These are phyloP conservation scores for Tenrec ecaudatus DNA, from an alignment of 2,113 vertebrate genomes.

Conservation along the genomic window DNA sequence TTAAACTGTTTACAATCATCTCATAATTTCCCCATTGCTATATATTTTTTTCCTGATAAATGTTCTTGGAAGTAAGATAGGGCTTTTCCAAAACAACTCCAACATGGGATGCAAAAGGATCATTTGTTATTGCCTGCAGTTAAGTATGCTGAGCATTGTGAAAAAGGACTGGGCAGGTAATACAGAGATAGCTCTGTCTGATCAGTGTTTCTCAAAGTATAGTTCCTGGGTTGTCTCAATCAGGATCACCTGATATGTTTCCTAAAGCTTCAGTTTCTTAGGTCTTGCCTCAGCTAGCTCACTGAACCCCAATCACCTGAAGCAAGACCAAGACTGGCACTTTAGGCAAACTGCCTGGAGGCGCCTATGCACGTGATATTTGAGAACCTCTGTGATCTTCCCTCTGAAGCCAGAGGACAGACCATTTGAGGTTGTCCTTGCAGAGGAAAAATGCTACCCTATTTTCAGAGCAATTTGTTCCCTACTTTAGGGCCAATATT, in stretches of 20 bases:
- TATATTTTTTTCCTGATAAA: neutral
- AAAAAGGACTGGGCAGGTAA: neutral
- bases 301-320: neutral
- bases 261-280: neutral
- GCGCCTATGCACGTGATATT: neutral
- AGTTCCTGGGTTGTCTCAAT: neutral
- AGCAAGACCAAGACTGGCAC: neutral
- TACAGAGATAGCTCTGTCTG: neutral
- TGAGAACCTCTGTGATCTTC: neutral
- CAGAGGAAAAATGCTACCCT: neutral
- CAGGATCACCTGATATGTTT: neutral
- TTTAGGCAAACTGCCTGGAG: neutral
- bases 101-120: neutral
- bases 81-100: neutral
- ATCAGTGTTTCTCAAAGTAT: neutral
- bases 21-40: neutral
- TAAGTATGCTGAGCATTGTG: neutral
- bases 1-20: neutral
- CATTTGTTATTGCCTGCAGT: neutral
- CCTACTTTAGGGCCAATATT: neutral
- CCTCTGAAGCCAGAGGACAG: neutral
- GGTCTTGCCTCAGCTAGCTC: neutral
- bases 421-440: neutral
- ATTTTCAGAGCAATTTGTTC: neutral
- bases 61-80: neutral